Conservation (phyloP, 2,888 invertebrate genomes). For the Margaritifera margaritifera region DNA sequence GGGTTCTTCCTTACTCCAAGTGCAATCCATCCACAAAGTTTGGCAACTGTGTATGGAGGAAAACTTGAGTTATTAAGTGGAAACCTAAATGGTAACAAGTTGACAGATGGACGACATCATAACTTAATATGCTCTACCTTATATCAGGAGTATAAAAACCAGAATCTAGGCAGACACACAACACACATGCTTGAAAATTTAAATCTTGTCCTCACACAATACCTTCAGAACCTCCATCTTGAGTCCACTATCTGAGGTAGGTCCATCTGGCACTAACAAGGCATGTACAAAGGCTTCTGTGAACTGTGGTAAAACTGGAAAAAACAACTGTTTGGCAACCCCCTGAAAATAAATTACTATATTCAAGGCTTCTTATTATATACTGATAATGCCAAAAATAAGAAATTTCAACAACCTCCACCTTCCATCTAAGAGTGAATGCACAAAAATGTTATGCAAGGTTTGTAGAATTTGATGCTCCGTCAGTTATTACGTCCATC, state of each 20-base stretch:
- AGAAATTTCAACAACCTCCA: too few relatives aligned
- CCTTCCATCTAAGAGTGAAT: too few relatives aligned
- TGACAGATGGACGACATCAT: not conserved
- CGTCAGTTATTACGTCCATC: too few relatives aligned
- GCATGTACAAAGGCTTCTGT: constrained; percentile 78
- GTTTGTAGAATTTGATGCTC: too few relatives aligned
- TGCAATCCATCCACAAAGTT: too few relatives aligned
- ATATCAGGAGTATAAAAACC: not conserved
- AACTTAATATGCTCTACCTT: too few relatives aligned
- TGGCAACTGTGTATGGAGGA: too few relatives aligned
- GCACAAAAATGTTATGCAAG: too few relatives aligned
- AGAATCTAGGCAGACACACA: not conserved
- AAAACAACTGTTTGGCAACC: constrained; percentile 77
- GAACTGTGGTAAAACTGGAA: constrained; percentile 81
- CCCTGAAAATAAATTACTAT: constrained; percentile 46
- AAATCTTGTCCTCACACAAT: not conserved
- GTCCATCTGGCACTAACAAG: constrained; percentile 76
- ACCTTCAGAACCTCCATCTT: constrained; percentile 80
- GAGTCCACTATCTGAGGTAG: constrained; percentile 77
- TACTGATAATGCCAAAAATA: not conserved
- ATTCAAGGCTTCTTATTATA: not conserved
- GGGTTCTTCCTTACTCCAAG: too few relatives aligned
- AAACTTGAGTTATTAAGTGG: too few relatives aligned
- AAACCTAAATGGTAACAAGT: not conserved
- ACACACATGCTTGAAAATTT: not conserved